Percentiles rank a stretch among this genome's conserved stretches.
Evolutionary conservation across 2,888 invertebrate genomes (phyloP).

Genomic region (Deroplatys truncata): DNA sequence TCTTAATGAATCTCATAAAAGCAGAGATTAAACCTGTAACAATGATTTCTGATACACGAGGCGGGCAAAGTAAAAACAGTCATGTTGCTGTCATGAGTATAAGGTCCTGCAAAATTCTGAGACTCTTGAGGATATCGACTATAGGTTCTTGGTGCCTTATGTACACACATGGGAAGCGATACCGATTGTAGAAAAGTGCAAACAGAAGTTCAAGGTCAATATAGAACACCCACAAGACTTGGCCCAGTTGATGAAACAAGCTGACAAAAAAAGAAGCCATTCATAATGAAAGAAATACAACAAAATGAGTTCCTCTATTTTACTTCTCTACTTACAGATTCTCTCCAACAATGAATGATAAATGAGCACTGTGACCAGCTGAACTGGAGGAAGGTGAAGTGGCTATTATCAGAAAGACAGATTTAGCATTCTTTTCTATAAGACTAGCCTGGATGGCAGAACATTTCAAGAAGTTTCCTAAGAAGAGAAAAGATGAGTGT

Average conservation of each 20-base stretch:
- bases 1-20: not conserved
- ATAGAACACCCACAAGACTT: slow-evolving; percentile 12
- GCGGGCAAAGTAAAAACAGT: not conserved
- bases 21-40: not conserved
- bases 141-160: not conserved
- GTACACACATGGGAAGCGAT: slow-evolving; percentile 1
- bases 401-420: too few relatives aligned
- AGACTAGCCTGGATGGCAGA: too few relatives aligned
- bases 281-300: slow-evolving; percentile 12
- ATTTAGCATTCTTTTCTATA: too few relatives aligned
- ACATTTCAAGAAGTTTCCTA: too few relatives aligned
- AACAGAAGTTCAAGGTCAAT: slow-evolving; percentile 6
- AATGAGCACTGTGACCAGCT: too few relatives aligned
- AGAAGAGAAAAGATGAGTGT: too few relatives aligned
- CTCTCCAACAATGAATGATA: too few relatives aligned
- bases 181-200: slow-evolving; percentile 1
- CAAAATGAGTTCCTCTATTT: too few relatives aligned
- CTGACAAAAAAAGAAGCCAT: slow-evolving; percentile 6
- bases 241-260: not conserved
- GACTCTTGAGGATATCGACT: not conserved
- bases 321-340: not conserved
- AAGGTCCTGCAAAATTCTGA: not conserved
- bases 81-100: not conserved
- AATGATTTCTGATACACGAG: not conserved
- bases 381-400: too few relatives aligned